Evolutionary conservation across 1,140 invertebrate genomes (phyloP), one percentile per base, ranked within the genome.

Genomic region (Battus philenor): DNA sequence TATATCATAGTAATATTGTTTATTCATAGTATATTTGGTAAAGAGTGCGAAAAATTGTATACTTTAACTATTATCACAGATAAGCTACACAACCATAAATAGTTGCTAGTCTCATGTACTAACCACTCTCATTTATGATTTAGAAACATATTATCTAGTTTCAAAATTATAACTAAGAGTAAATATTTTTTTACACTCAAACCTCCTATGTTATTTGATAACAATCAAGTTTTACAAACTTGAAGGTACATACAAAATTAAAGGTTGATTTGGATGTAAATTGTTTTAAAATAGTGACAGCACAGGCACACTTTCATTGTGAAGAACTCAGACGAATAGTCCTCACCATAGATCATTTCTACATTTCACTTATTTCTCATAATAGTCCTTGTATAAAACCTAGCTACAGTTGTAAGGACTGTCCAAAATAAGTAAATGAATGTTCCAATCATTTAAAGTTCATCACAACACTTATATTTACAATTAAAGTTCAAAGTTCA

Each of bases 401-500:
- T 44, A 17, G 18, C 29, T 11, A 11, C 29, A 29, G 33, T 33
- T 11, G 31, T 30, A 30, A 45, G 18, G 32, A 49, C 33, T 17
- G 45, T 54, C 50, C 51, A 55, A 57, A 33, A 32, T 50, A 7
- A 29, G 36, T 31, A 39, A 36, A 50, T 47, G 10, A 61, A 39
- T 44, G 49, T 59, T 67, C 55, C 44, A 53, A 29, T 49, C 27
- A 44, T 47, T 32, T 67, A 31, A 76, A 63, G 71, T 79, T 74
- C 68, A 65, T 65, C 80, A 85, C 81, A 78, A 68, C 78, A 82
- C 81, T 70, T 47, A 67, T 54, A 72, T 73, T 68, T 53, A 34
- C 44, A 44, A 71, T 64, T 68, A 85, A 85, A 83, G 81, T 85
- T 81, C 79, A 80, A 70, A 83, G 81, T 85, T 83, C 75, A 71